Evolutionary conservation across 2,113 vertebrate species (phyloP).

Genomic region (Apistogramma diplotaenia): DNA sequence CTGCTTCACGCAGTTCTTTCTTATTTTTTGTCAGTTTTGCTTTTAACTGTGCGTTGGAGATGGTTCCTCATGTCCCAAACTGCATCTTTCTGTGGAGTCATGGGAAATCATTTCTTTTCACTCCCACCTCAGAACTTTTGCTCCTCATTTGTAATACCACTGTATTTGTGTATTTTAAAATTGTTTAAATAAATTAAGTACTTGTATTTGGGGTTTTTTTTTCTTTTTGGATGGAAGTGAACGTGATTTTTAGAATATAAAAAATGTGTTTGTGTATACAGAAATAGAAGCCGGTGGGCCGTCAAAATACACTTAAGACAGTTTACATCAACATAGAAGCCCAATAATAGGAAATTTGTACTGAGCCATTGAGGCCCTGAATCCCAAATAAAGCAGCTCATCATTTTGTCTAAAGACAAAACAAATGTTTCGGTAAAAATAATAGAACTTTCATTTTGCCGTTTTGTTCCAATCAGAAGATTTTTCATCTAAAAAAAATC

Average conservation of each 20-base stretch:
- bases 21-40: conserved; percentile 14
- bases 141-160: conserved; percentile 84
- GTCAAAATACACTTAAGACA: too few relatives aligned
- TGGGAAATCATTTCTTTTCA: conserved; percentile 38
- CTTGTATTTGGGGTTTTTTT: conserved; percentile 71
- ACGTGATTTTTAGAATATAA: not conserved
- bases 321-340: too few relatives aligned
- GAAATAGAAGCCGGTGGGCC: too few relatives aligned
- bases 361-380: too few relatives aligned
- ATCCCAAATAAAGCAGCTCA: too few relatives aligned
- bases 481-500: not conserved
- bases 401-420: too few relatives aligned
- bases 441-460: not conserved
- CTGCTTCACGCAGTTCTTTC: not conserved
- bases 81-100: conserved; percentile 69
- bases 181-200: conserved; percentile 95
- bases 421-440: too few relatives aligned
- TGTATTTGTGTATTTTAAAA: conserved; percentile 90
- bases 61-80: conserved; percentile 39
- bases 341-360: too few relatives aligned
- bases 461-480: not conserved
- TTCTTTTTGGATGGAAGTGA: not conserved
- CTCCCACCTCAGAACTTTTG: conserved; percentile 46
- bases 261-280: too few relatives aligned
- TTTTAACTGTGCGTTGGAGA: conserved; percentile 48